Conservation (phyloP, 2,888 invertebrate genomes). For the Monoplex corrugatus region DNA sequence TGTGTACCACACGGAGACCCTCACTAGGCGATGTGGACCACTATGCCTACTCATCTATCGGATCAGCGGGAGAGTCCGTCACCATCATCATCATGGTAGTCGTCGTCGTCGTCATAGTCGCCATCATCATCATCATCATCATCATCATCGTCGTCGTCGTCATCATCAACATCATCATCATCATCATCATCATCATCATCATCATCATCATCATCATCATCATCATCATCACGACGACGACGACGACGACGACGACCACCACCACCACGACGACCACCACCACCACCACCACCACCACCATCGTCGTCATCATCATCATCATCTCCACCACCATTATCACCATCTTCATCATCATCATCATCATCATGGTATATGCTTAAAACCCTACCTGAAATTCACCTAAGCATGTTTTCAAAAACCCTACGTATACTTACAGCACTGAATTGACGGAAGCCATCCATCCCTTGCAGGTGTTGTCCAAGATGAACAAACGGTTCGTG, state of each 20-base stretch:
- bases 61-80: too few relatives aligned
- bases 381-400: too few relatives aligned
- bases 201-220: neutral
- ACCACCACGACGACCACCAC: neutral
- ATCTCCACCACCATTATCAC: too few relatives aligned
- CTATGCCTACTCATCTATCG: too few relatives aligned
- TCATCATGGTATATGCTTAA: too few relatives aligned
- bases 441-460: neutral
- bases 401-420: too few relatives aligned
- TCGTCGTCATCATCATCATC: neutral
- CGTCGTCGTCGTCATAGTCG: slow-evolving; percentile 15
- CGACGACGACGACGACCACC: neutral
- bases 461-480: neutral
- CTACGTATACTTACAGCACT: too few relatives aligned
- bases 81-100: neutral
- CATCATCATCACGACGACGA: neutral
- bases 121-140: neutral
- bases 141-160: neutral
- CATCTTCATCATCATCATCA: too few relatives aligned
- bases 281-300: too few relatives aligned
- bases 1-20: too few relatives aligned
- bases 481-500: neutral
- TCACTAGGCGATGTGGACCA: too few relatives aligned
- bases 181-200: neutral
- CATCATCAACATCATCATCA: neutral